Evolutionary conservation across 1,140 invertebrate species (phyloP), one percentile per base, ranked within the genome.

Genomic region (Lordiphosa collinella): DNA sequence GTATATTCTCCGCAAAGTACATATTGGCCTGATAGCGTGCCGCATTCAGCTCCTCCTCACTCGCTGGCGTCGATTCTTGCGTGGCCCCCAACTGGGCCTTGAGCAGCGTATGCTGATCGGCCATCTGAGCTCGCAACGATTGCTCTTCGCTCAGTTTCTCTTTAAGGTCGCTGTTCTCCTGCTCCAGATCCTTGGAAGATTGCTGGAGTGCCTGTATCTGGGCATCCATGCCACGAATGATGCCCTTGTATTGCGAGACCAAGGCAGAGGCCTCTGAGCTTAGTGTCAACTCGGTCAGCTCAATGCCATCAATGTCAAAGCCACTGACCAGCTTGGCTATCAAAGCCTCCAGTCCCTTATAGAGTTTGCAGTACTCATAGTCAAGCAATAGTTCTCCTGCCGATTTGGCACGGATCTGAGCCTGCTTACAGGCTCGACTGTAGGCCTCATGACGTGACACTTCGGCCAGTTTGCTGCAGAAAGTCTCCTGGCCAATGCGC

Each of bases 331-430:
- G 60, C 55, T 89, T 89, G 10, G 65, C 76, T 36, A 89, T 75
- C 35, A 85, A 44, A 4, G 80, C 88, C 91, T 96, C 94, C 16
- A 95, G 87, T 7, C 91, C 91, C 90, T 96, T 96, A 70, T 96
- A 96, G 8, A 98, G 89, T 79, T 93, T 93, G 80, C 96, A 98
- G 90, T 99, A 99, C 89, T 99, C 96, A 89, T 97, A 97, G 89
- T 99, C 98, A 47, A 99, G 92, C 16, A 98, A 90, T 12, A 99
- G 91, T 66, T 99, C 96, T 8, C 90, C 90, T 4, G 96, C 90
- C 61, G 93, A 90, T 86, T 94, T 95, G 9, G 93, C 94, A 31
- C 92, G 91, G 3, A 96, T 92, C 88, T 99, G 96, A 1, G 98
- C 97, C 87, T 97, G 96, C 90, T 99, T 99, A 2, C 96, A 93